Evolutionary conservation across 2,797 vertebrate genomes (phyloP).

Genomic region (Chloroceryle amazona): DNA sequence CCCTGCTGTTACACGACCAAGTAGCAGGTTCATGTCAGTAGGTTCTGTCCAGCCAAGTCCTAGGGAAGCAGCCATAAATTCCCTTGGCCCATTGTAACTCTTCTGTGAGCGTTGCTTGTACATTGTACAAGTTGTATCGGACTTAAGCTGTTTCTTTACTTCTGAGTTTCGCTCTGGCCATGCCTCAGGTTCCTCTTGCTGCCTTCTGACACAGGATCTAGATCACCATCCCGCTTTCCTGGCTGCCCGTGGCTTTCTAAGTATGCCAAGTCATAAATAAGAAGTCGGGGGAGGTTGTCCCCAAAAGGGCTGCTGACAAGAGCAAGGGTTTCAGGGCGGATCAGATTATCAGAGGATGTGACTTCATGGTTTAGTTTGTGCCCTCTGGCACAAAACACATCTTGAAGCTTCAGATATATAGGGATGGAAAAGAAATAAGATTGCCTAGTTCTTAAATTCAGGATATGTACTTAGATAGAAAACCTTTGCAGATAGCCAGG

Average conservation of each 20-base stretch:
- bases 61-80: neutral
- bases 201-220: neutral
- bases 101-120: neutral
- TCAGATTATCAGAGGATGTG: neutral
- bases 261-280: neutral
- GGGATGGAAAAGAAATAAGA: neutral
- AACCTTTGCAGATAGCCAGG: neutral
- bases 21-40: neutral
- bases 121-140: neutral
- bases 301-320: neutral
- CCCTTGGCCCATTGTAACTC: neutral
- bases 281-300: neutral
- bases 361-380: neutral
- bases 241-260: neutral
- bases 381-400: neutral
- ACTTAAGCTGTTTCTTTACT: neutral
- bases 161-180: neutral
- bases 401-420: neutral
- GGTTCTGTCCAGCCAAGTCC: neutral
- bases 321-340: neutral
- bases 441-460: neutral
- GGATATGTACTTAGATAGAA: neutral
- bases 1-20: neutral
- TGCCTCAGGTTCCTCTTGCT: neutral
- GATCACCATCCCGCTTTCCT: neutral